phyloP scores from a whole-genome alignment of 92 coral and sea anemone species.

The Porites evermanni region DNA sequence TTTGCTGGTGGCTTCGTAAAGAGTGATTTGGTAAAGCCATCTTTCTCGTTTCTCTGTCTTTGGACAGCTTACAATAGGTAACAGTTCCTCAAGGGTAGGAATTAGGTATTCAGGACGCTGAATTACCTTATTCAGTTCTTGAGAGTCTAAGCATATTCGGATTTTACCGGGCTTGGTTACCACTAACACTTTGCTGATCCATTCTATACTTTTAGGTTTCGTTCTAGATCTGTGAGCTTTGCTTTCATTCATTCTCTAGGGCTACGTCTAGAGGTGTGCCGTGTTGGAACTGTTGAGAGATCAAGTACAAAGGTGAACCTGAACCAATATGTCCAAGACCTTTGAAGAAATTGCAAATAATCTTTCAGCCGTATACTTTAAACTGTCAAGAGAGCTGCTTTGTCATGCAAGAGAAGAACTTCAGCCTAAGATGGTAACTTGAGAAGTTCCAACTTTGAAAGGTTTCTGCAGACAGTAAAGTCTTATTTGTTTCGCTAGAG shows the following conservation, averaged over 20 bases:
- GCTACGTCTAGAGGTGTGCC: constrained; percentile 37
- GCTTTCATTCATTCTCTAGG: constrained; percentile 51
- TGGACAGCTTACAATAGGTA: constrained; percentile 49
- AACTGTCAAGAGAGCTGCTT: constrained; percentile 17
- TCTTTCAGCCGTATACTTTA: constrained; percentile 22
- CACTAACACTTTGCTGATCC: constrained; percentile 60
- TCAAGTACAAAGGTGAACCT: constrained; percentile 13
- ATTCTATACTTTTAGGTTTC: constrained; percentile 59
- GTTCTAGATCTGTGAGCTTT: constrained; percentile 58
- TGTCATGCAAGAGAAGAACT: not conserved
- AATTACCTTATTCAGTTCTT: constrained; percentile 59
- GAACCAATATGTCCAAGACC: constrained; percentile 57
- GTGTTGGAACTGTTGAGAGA: constrained; percentile 29
- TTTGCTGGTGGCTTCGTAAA: constrained; percentile 51
- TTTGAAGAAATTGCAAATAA: constrained; percentile 28
- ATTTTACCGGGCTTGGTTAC: constrained; percentile 59
- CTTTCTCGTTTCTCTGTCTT: constrained; percentile 61
- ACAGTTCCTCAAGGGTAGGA: constrained; percentile 60
- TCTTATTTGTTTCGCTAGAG: constrained; percentile 34
- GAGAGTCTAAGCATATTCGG: constrained; percentile 49
- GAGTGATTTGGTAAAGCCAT: constrained; percentile 57
- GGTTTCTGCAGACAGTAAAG: constrained; percentile 58
- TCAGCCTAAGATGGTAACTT: constrained; percentile 16
- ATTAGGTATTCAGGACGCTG: constrained; percentile 47
- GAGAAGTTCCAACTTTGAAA: constrained; percentile 45